phyloP scores from a whole-genome alignment of 2,888 invertebrate species.

The Rhagium mordax region DNA sequence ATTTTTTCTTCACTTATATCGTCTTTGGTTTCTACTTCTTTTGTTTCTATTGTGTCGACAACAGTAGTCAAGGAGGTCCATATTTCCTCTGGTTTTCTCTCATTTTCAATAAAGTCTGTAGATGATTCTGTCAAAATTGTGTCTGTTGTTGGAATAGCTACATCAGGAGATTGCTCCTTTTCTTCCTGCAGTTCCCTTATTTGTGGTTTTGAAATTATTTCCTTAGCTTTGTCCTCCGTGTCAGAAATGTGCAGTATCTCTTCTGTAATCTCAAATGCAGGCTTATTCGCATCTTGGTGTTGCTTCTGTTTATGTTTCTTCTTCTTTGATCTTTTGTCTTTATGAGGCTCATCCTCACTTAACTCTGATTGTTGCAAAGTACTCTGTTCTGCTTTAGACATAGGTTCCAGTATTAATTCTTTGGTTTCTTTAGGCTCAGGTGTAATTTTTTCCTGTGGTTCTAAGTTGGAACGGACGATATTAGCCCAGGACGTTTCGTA shows the following conservation, averaged over 20 bases:
- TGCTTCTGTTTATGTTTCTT: slow-evolving; percentile 40
- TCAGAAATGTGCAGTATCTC: slow-evolving; percentile 20
- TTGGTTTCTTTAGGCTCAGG: neutral
- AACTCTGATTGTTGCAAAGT: slow-evolving; percentile 5
- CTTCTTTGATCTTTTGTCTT: slow-evolving; percentile 41
- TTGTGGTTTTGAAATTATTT: neutral
- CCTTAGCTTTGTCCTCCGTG: neutral
- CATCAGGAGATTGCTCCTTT: no score
- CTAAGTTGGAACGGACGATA: slow-evolving; percentile 40
- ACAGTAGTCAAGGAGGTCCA: no score
- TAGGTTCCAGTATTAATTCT: neutral
- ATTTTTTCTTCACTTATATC: neutral
- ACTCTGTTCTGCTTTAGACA: neutral
- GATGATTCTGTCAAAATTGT: neutral
- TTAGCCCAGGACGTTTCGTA: slow-evolving; percentile 38
- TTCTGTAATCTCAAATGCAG: slow-evolving; percentile 24
- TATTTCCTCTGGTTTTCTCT: no score
- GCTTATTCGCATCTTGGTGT: slow-evolving; percentile 10
- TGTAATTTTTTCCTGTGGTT: slow-evolving; percentile 17
- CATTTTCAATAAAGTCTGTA: neutral
- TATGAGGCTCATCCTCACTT: slow-evolving; percentile 23
- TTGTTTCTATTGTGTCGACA: no score
- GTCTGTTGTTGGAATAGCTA: no score
- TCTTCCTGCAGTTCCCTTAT: no score
- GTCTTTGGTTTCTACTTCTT: no score